These are phyloP conservation scores for Eciton burchellii DNA, from an alignment of 1,140 invertebrate species.

Conservation along the genomic window DNA sequence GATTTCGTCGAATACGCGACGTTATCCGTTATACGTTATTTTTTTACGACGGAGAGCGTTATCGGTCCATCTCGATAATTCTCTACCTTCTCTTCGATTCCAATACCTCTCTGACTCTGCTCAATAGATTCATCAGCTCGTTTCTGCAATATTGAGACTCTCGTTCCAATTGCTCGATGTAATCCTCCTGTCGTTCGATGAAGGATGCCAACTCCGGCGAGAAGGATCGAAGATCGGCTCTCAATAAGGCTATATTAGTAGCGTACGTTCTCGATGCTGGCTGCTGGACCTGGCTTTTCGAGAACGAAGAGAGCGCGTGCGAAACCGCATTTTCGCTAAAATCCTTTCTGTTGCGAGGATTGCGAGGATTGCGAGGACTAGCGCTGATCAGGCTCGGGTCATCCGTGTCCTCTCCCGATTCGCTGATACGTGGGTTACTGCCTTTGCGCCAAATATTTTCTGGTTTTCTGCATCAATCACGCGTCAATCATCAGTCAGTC, in stretches of 20 bases:
- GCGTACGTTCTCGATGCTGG: slow-evolving; percentile 36
- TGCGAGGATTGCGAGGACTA: slow-evolving; percentile 43
- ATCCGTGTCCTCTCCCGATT: slow-evolving; percentile 78
- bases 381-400: slow-evolving; percentile 78
- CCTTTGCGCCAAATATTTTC: slow-evolving; percentile 65
- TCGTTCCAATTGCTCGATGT: slow-evolving; percentile 93
- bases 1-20: too few species aligned
- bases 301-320: slow-evolving; percentile 31
- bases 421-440: slow-evolving; percentile 74
- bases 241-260: slow-evolving; percentile 56
- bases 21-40: too few species aligned
- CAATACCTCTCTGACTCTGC: slow-evolving; percentile 91
- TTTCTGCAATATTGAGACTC: slow-evolving; percentile 93
- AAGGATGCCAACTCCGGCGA: slow-evolving; percentile 89
- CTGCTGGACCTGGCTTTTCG: slow-evolving; percentile 38
- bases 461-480: slow-evolving; percentile 69
- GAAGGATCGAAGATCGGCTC: slow-evolving; percentile 62
- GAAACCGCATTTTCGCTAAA: slow-evolving; percentile 62
- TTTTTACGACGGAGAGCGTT: too few species aligned
- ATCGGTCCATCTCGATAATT: too few species aligned
- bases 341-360: slow-evolving; percentile 42
- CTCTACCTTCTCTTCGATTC: background rate
- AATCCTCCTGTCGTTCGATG: slow-evolving; percentile 93
- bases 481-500: too few species aligned
- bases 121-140: slow-evolving; percentile 90